Evolutionary conservation across 2,888 invertebrate genomes (phyloP).

Genomic region (Macrophya annulata): DNA sequence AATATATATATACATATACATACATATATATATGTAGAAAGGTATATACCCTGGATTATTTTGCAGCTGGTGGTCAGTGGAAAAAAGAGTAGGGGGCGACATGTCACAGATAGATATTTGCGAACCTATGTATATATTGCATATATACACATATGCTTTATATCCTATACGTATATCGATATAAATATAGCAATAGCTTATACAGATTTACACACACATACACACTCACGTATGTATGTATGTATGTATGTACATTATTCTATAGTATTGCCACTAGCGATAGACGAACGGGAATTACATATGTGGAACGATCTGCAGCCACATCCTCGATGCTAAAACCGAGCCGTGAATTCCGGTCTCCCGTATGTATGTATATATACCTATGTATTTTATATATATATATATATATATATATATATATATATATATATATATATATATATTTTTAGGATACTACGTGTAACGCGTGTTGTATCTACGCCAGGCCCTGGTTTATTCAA

Average conservation of each 20-base stretch:
- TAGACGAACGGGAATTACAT: conserved; percentile 31
- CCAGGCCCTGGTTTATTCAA: conserved; percentile 39
- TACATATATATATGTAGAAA: not conserved
- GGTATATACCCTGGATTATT: conserved; percentile 16
- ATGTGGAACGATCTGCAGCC: not conserved
- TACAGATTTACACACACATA: not conserved
- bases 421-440: not conserved
- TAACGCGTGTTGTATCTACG: conserved; percentile 10
- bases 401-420: not conserved
- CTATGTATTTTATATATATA: not conserved
- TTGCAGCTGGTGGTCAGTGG: conserved; percentile 25
- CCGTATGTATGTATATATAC: not conserved
- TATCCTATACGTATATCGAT: no score
- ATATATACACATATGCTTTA: no score
- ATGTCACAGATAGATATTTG: not conserved
- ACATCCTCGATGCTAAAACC: conserved; percentile 7
- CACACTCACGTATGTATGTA: not conserved
- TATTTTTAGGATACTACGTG: not conserved
- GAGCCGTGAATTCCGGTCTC: conserved; percentile 20
- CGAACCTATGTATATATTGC: no score
- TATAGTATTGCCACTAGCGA: not conserved
- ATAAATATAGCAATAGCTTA: not conserved
- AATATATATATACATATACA: not conserved
- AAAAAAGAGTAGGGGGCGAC: not conserved
- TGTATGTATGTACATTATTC: not conserved